Evolutionary conservation across 2,113 vertebrate species (phyloP), one percentile per base, ranked within the genome.

Genomic region (Ameiurus melas): DNA sequence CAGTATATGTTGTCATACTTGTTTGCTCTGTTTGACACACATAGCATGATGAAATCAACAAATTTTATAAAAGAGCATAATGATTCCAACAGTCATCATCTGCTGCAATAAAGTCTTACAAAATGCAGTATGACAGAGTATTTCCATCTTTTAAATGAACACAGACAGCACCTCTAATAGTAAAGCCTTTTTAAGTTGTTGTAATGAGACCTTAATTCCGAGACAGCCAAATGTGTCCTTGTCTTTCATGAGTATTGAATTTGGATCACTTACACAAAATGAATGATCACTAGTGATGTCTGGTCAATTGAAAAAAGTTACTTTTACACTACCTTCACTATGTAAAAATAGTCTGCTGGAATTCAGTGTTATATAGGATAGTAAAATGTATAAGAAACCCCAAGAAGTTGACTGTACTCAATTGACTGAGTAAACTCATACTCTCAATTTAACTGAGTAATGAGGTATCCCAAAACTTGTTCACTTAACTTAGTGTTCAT

Each of bases 21-120:
- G 9, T 80, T 55, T 80, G 73, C 75, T 53, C 53, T 30, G 33
- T 82, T 79, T 82, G 55, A 55, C 82, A 55, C 36, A 80, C 68
- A 60, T 79, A 62, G 36, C 70, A 75, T 27, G 33, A 43, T 62
- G 53, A 36, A 30, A 82, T 60, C 79, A 84, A 80, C 85, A 87
- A 53, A 81, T 55, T 85, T 20, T 60, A 57, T 70, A 79, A 70
- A 88, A 90, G 30, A 71, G 62, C 80, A 84, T 71, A 57, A 88
- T 30, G 55, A 25, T 84, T 84, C 89, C 79, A 88, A 79, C 78
- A 86, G 71, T 81, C 86, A 66, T 77, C 27, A 27, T 58, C 7
- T 16, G 47, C 36, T 64, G 14, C n/a, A 51, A 12, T 30, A 22
- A 85, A 75, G 71, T 58, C 39, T 20, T 53, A 85, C 27, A 57